These are phyloP conservation scores for Hassar affinis DNA, from an alignment of 2,113 vertebrate genomes.

Conservation along the genomic window DNA sequence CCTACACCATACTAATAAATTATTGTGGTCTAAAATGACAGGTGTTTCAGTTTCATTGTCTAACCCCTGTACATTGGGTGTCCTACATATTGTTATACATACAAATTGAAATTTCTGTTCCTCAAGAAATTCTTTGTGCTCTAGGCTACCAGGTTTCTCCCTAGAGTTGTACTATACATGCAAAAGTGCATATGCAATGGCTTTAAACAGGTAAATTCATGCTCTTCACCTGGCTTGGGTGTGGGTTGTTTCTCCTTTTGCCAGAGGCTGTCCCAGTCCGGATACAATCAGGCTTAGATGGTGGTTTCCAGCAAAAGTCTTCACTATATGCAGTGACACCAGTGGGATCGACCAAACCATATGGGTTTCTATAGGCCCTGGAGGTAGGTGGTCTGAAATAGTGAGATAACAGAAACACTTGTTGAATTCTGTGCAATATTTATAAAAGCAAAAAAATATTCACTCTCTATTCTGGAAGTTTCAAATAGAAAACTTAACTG, in stretches of 20 bases:
- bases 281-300: slow-evolving; percentile 65
- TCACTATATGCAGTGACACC: slow-evolving; percentile 69
- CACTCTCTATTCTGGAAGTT: background rate
- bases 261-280: slow-evolving; percentile 57
- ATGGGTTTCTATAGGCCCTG: slow-evolving; percentile 65
- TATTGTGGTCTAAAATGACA: too few relatives aligned
- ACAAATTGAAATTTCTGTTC: too few relatives aligned
- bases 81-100: too few relatives aligned
- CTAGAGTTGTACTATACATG: background rate
- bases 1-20: too few relatives aligned
- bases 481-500: background rate
- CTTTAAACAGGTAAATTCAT: background rate
- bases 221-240: slow-evolving; percentile 67
- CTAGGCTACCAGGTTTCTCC: too few relatives aligned
- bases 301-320: slow-evolving; percentile 74
- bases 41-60: too few relatives aligned
- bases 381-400: slow-evolving; percentile 61
- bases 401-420: slow-evolving; percentile 31
- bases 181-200: background rate
- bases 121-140: background rate
- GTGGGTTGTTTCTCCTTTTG: slow-evolving; percentile 63
- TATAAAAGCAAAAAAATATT: background rate
- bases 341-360: slow-evolving; percentile 64
- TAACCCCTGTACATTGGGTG: too few relatives aligned
- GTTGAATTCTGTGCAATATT: background rate